Evolutionary conservation across 2,113 vertebrate species (phyloP), one percentile per base, ranked within the genome.

Genomic region (Oplegnathus fasciatus): DNA sequence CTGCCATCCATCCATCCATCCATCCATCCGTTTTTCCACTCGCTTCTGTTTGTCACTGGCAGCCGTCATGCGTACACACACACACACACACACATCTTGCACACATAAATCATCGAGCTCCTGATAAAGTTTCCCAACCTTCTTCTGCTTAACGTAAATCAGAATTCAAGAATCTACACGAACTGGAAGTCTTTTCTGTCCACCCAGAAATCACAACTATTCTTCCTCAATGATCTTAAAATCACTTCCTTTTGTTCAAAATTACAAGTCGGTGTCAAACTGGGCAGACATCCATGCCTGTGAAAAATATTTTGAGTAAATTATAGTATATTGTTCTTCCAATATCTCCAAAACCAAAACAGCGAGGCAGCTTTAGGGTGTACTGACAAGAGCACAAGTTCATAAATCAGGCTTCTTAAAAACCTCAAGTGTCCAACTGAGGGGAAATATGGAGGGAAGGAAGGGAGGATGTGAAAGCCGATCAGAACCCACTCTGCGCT

Each of bases 361-460:
- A 83, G 20, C 1, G 6, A 8, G 24, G 46, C 70, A 9, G 52
- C 77, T 86, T 77, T 42, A 14, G 75, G 61, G 58, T 60, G 57
- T 61, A 20, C 55, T 67, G 86, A 88, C 73, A 79, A 70, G 77
- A 86, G 44, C 64, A 80, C 75, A 67, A 78, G 73, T 82, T 82
- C 67, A 90, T 85, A 91, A 89, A 90, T 90, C 79, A 88, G 30
- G 26, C 30, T 66, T 71, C 61, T 18, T 65, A 15, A 84, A 84
- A 85, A 32, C 64, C 61, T 81, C 46, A 78, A 32, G 73, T 54
- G 57, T 83, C 74, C 58, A 42, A 44, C 26, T 44, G 64, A 18
- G 61, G 24, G 55, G 42, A 80, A 80, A 66, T 71, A 75, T 28
- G 26, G 58, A 70, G 46, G 6, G 66, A 72, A 71, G 52, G 65